phyloP scores from a whole-genome alignment of 2,797 vertebrate species.

The Echiichthys vipera region DNA sequence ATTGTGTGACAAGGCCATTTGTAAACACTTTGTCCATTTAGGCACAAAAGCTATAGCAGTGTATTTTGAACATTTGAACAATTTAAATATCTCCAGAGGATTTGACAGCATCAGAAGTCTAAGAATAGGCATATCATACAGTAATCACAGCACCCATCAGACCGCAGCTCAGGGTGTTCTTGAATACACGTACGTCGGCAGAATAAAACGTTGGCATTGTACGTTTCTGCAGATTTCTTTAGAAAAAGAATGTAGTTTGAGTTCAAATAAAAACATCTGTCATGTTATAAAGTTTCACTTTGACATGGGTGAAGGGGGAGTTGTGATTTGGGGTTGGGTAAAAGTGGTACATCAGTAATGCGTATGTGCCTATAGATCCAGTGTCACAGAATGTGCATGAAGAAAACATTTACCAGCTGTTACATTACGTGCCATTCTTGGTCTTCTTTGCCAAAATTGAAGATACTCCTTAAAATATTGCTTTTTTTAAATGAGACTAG shows the following conservation, averaged over 20 bases:
- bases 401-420: neutral
- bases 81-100: neutral
- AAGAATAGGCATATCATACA: conserved; percentile 5
- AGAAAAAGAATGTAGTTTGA: no score
- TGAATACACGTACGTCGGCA: neutral
- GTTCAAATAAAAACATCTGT: no score
- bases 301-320: neutral
- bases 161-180: neutral
- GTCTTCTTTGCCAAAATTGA: neutral
- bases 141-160: neutral
- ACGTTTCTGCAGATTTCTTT: no score
- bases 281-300: no score
- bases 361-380: neutral
- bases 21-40: neutral
- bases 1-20: neutral
- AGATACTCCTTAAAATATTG: neutral
- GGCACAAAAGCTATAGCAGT: neutral
- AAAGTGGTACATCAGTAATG: neutral
- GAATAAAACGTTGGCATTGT: no score
- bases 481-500: neutral
- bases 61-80: neutral
- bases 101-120: neutral
- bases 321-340: neutral
- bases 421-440: neutral
- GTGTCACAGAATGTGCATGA: neutral